Evolutionary conservation across 1,140 invertebrate genomes (phyloP).

Genomic region (Leptinotarsa lineolata): DNA sequence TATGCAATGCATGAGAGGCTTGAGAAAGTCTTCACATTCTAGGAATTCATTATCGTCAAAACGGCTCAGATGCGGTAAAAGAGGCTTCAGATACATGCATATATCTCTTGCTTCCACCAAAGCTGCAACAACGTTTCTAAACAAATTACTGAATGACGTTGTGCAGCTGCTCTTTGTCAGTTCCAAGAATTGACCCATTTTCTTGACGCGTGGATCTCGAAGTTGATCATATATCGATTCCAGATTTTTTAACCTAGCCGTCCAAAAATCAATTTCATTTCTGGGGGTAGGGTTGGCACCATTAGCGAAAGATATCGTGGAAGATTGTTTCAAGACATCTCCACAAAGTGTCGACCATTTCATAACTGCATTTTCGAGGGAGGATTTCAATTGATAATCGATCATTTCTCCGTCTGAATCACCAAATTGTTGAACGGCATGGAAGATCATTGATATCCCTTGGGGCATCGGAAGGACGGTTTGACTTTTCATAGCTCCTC

Average conservation of each 20-base stretch:
- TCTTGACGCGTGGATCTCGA: conserved; percentile 74
- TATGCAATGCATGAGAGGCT: conserved; percentile 68
- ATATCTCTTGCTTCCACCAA: conserved; percentile 71
- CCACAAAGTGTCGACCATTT: conserved; percentile 80
- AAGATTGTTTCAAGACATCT: conserved; percentile 77
- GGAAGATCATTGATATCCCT: conserved; percentile 70
- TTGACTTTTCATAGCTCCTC: conserved; percentile 63
- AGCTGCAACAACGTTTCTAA: conserved; percentile 57
- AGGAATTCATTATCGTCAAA: conserved; percentile 73
- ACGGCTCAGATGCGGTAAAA: conserved; percentile 67
- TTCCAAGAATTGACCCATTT: conserved; percentile 72
- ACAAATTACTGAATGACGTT: conserved; percentile 63
- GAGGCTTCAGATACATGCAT: conserved; percentile 66
- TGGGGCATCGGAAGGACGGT: conserved; percentile 76
- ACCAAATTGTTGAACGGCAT: conserved; percentile 61
- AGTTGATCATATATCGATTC: conserved; percentile 85
- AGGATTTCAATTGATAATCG: conserved; percentile 71
- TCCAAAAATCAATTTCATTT: conserved; percentile 73
- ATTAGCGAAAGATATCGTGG: conserved; percentile 60
- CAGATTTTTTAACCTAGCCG: conserved; percentile 70
- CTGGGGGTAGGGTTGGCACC: conserved; percentile 68
- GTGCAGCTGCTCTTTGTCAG: conserved; percentile 68
- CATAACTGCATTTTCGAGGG: conserved; percentile 75
- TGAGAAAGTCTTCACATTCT: conserved; percentile 65
- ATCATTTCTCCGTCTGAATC: conserved; percentile 62